Evolutionary conservation across 2,113 vertebrate genomes (phyloP), one percentile per base, ranked within the genome.

Genomic region (Chunga burmeisteri): DNA sequence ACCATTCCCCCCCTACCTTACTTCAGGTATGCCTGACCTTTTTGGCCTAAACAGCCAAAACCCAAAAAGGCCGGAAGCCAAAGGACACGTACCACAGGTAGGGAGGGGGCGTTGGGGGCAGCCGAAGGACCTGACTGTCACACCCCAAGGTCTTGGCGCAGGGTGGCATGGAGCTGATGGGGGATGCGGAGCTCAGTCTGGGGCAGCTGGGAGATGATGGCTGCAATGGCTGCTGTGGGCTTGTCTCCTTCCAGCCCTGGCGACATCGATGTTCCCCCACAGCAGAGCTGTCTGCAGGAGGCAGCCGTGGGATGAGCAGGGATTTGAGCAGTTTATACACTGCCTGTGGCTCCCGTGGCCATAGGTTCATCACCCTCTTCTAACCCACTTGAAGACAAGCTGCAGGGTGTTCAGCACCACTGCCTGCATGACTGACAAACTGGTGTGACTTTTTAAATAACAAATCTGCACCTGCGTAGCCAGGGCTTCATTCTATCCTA

Each of bases 81-180:
- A 1, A 3, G 71, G 40, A 46, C 10, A 10, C 1, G 3, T 40
- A 2, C 32, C 5, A 2, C 42, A 19, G 6, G 2, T 38, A 67
- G 70, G 73, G n/a, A 63, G 47, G 53, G 59, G 34, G 26, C 5
- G 1, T 0, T 44, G 74, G 62, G 63, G 26, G 13, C 55, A 74
- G 59, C 68, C 50, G 42, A 32, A 52, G 58, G 66, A 86, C 27
- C 18, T 32, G 62, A 10, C 52, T 36, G 17, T 30, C 42, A 16
- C 38, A 40, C 13, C 20, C 23, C 0, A 0, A 71, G 73, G 17
- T 88, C 32, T 47, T 0, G 0, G 58, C 22, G 0, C 2, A 2
- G 23, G 6, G 26, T 0, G 0, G 58, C 9, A 1, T 2, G 6
- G 46, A 71, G 32, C 17, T 47, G 21, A 32, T n/a, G 53, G 11